Evolutionary conservation across 2,113 vertebrate species (phyloP).

Genomic region (Dasyornis broadbenti): DNA sequence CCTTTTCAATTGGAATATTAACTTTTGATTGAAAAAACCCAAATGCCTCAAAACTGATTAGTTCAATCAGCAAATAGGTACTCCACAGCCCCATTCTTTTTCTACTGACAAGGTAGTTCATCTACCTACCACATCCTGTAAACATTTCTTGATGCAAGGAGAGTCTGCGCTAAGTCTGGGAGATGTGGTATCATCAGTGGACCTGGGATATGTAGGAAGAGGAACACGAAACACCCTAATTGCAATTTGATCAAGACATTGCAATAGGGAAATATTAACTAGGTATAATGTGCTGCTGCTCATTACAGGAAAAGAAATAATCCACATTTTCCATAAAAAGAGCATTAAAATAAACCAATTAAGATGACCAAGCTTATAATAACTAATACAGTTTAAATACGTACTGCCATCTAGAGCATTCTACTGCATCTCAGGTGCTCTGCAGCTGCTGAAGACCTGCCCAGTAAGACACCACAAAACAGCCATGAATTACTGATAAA

Average conservation of each 20-base stretch:
- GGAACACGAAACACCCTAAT: not conserved
- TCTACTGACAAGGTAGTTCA: not conserved
- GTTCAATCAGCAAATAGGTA: not conserved
- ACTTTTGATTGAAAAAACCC: not conserved
- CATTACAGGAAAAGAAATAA: not conserved
- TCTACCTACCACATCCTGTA: not conserved
- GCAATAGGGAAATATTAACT: not conserved
- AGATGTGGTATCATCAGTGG: not conserved
- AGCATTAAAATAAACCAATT: not conserved
- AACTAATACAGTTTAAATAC: conserved; percentile 7
- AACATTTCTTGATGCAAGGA: not conserved
- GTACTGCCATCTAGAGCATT: conserved; percentile 33
- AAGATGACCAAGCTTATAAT: not conserved
- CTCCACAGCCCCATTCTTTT: not conserved
- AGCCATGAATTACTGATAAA: not conserved
- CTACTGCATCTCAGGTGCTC: not conserved
- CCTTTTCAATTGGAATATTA: not conserved
- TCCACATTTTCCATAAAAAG: not conserved
- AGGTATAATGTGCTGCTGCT: not conserved
- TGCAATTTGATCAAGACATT: not conserved
- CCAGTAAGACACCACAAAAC: not conserved
- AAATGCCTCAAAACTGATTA: not conserved
- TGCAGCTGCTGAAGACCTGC: not conserved
- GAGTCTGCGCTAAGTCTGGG: not conserved
- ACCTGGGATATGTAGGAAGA: not conserved